Evolutionary conservation across 2,113 vertebrate species (phyloP).

Genomic region (Microcebus lehilahytsara): DNA sequence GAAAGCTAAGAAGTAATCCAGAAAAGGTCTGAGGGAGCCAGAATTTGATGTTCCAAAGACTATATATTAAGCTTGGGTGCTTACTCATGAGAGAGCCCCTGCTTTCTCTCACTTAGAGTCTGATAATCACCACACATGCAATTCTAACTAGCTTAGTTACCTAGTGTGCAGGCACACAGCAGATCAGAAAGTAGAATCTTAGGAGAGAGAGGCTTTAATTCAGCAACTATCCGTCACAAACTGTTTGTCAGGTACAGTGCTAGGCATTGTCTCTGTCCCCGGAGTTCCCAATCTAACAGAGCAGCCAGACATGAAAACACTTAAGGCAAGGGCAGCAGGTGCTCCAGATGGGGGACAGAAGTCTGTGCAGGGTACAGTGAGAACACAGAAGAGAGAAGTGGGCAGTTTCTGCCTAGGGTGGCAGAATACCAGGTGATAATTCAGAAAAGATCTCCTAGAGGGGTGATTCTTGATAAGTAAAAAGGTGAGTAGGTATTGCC

Average conservation of each 20-base stretch:
- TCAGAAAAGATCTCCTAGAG: neutral
- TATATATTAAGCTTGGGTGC: neutral
- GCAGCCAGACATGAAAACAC: neutral
- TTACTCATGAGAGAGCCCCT: neutral
- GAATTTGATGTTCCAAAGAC: slow-evolving; percentile 17
- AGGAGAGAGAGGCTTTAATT: slow-evolving; percentile 14
- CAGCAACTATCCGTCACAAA: neutral
- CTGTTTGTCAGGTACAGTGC: neutral
- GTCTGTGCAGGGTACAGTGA: neutral
- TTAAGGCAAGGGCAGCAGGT: neutral
- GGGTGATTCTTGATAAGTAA: neutral
- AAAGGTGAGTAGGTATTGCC: slow-evolving; percentile 12
- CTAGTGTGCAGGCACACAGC: neutral
- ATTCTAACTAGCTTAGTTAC: slow-evolving; percentile 37
- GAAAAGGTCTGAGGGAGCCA: neutral
- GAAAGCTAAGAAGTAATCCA: slow-evolving; percentile 30
- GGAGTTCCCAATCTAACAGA: neutral
- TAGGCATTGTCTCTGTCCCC: neutral
- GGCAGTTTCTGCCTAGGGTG: neutral
- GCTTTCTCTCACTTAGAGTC: neutral
- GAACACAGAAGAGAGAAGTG: neutral
- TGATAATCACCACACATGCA: neutral
- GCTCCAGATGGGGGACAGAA: neutral
- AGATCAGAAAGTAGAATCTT: slow-evolving; percentile 23
- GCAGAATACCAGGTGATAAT: neutral